Evolutionary conservation across 2,888 invertebrate species (phyloP).

Genomic region (Chirona hameri): DNA sequence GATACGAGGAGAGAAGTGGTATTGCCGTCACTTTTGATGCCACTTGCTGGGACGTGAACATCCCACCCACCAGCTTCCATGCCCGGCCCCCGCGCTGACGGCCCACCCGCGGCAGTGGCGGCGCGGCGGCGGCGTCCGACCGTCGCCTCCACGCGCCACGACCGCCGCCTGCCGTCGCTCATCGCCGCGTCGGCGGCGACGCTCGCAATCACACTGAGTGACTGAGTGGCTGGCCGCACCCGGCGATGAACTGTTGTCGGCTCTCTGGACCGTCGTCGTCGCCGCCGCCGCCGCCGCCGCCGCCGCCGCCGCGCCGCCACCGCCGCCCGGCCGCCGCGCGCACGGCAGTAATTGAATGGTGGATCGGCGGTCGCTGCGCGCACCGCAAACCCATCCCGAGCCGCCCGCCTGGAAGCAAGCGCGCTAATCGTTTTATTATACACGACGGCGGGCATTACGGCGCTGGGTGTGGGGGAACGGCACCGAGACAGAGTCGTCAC

Average conservation of each 20-base stretch:
- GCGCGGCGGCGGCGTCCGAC: no score
- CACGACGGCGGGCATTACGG: not conserved
- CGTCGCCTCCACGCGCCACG: no score
- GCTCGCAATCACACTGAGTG: not conserved
- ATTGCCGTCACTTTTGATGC: no score
- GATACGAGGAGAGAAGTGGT: no score
- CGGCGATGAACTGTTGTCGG: not conserved
- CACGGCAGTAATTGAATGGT: not conserved
- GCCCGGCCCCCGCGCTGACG: no score
- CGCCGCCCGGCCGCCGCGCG: no score
- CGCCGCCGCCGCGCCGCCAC: no score
- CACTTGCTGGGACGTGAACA: no score
- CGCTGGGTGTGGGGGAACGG: not conserved
- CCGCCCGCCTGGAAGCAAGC: not conserved
- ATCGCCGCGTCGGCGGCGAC: not conserved
- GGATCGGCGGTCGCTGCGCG: not conserved
- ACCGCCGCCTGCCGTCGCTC: not conserved
- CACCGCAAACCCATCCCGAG: not conserved
- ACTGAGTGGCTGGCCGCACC: not conserved
- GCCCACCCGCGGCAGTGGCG: no score
- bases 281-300: not conserved
- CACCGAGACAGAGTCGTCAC: not conserved
- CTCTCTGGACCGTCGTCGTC: no score
- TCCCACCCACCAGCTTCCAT: no score
- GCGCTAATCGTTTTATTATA: conserved; percentile 24